Conservation (phyloP, 2,113 vertebrate species). For the Otus sunia region DNA sequence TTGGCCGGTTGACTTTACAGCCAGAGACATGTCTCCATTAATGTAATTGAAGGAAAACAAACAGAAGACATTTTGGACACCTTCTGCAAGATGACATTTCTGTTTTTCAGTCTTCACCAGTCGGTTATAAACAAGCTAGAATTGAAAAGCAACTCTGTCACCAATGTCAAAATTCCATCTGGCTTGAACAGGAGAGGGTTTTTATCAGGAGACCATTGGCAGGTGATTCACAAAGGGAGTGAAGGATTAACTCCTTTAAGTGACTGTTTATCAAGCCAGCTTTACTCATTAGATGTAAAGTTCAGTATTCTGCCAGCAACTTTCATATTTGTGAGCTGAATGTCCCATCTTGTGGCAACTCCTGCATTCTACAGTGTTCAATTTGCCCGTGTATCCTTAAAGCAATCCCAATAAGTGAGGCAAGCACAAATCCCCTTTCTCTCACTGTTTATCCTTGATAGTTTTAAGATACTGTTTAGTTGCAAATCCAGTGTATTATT, state of each 20-base stretch:
- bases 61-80: background rate
- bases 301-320: slow-evolving; percentile 6
- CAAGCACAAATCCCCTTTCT: background rate
- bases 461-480: background rate
- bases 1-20: background rate
- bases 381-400: background rate
- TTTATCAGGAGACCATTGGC: background rate
- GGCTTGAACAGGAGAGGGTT: background rate
- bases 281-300: slow-evolving; percentile 30
- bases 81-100: background rate
- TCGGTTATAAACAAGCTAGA: background rate
- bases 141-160: background rate
- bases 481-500: background rate
- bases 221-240: background rate
- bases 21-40: background rate
- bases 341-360: slow-evolving; percentile 61
- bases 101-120: background rate
- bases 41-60: background rate
- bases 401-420: background rate
- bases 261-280: background rate
- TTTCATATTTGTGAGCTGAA: slow-evolving; percentile 37
- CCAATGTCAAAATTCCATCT: background rate
- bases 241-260: background rate
- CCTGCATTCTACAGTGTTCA: slow-evolving; percentile 43
- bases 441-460: background rate